Base-by-base conservation (phyloP, 2,888 invertebrate species). In the Ormyrus thymus region DNA sequence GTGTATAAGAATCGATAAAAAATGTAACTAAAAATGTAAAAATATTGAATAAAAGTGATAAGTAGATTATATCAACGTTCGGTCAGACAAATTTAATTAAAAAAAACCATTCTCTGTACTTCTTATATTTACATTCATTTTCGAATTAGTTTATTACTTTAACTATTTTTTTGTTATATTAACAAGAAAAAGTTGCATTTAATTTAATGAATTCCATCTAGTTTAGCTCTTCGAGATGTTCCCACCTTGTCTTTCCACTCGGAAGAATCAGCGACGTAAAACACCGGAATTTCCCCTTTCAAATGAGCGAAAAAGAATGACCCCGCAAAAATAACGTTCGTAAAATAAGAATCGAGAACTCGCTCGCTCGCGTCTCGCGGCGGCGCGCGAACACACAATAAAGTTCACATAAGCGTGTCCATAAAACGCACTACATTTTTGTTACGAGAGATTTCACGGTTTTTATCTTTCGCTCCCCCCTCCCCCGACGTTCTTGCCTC, bases 371-470 rank as follows among this genome's bases (percentile, higher is more conserved):
- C 29, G 9, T 56, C 43, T 6, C 53, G 59, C 9, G 45, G 43
- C 45, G 13, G 11, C 59, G 48, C 29, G 29, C 29, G 29, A 29
- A 2, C 29, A 8, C 6, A 51, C n/a, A 62, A 75, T 75, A 74
- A 74, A 74, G 51, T 74, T 59, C 61, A n/a, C 29, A 61, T 29
- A 61, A 29, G 58, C 59, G 50, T 45, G 50, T 53, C 51, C 53
- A 43, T 75, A 53, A 75, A 59, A 15, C 46, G 45, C 51, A 15
- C 15, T 6, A 65, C n/a, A 56, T 70, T 76, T 76, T 62, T 43
- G 69, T 69, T 68, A 68, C 10, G 51, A 68, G 13, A 66, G 75
- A 61, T 75, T 75, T 76, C 61, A 55, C 48, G 55, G n/a, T 69
- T 55, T 55, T 55, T 68, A 64, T 55, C 7, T 53, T 15, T 61